Evolutionary conservation across 2,888 invertebrate species (phyloP).

Genomic region (Dynastes maya): DNA sequence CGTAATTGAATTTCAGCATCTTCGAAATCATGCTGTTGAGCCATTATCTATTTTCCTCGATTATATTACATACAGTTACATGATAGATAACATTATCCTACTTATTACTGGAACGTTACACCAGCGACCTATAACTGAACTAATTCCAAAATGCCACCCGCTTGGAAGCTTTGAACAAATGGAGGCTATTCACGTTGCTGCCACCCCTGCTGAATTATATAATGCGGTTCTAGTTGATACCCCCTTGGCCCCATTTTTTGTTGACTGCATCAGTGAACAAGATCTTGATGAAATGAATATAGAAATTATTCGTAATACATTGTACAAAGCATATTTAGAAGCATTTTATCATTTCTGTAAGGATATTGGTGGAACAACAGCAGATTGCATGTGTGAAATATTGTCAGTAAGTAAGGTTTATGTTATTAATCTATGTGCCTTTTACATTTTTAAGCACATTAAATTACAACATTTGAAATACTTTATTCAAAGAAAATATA

Average conservation of each 20-base stretch:
- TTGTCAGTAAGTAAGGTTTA: slow-evolving; percentile 86
- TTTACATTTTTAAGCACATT: too few species aligned
- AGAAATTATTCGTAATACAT: slow-evolving; percentile 98
- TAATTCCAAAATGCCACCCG: slow-evolving; percentile 99
- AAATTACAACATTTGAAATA: too few species aligned
- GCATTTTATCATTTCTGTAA: slow-evolving; percentile 98
- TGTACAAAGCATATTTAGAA: slow-evolving; percentile 97
- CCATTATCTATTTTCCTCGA: slow-evolving; percentile 98
- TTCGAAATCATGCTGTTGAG: slow-evolving; percentile 98
- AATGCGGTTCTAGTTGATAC: slow-evolving; percentile 99
- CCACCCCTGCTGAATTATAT: slow-evolving; percentile 99
- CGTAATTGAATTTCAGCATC: slow-evolving; percentile 98
- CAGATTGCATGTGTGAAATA: slow-evolving; percentile 99
- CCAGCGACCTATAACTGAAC: slow-evolving; percentile 97
- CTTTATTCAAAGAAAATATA: too few species aligned
- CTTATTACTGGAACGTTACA: slow-evolving; percentile 98
- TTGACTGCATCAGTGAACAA: slow-evolving; percentile 99
- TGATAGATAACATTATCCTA: slow-evolving; percentile 99
- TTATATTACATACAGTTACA: slow-evolving; percentile 99
- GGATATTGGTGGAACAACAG: slow-evolving; percentile 95
- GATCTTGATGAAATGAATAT: slow-evolving; percentile 99
- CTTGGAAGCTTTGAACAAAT: slow-evolving; percentile 99
- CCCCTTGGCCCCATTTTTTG: slow-evolving; percentile 98
- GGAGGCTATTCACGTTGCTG: slow-evolving; percentile 99
- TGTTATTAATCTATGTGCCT: not conserved